Base-by-base conservation (phyloP, 1,140 invertebrate species). In the Ceratitis capitata region DNA sequence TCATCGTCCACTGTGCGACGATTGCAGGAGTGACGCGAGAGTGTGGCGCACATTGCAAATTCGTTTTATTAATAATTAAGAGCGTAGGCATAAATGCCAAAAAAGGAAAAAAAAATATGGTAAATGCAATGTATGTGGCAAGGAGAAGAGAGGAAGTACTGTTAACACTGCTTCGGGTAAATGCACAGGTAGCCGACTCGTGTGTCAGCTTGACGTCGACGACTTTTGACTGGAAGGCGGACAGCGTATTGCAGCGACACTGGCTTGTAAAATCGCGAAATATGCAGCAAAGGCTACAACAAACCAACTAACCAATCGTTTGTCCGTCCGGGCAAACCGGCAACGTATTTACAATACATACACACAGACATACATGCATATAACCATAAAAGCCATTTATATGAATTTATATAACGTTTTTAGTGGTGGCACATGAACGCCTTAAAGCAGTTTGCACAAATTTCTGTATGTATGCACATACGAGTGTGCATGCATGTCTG, bases 361-460 rank as follows among this genome's bases (percentile, higher is more conserved):
- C 51, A 53, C 6, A 53, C 16, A 9, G 7, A 14, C 58, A 64
- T 23, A 53, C 16, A 23, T 23, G 19, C 23, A 42, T 78, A n/a
- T 45, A 61, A 23, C 39, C 69, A 78, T 78, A 42, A 78, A 45
- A 78, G 35, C 39, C 69, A 42, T 78, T 51, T 82, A 85, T 49
- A 49, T 64, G 45, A 53, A 85, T 74, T 69, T 85, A 49, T 85
- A 45, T 78, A 39, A 78, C 84, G 35, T 61, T 85, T 56, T 85
- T 85, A n/a, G 5, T 51, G 32, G 47, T 14, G 16, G 51, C 51
- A 56, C 51, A n/a, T 1, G 23, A 2, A 56, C 51, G 23, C n/a
- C 12, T n/a, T n/a, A n/a, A n/a, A n/a, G n/a, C n/a, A n/a, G n/a
- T n/a, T n/a, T n/a, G n/a, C n/a, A 7, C 51, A n/a, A 53, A 47